Percentiles rank a stretch among this genome's conserved stretches.
Conservation (phyloP, 2,888 invertebrate species). For the Leucophenga maculata region DNA sequence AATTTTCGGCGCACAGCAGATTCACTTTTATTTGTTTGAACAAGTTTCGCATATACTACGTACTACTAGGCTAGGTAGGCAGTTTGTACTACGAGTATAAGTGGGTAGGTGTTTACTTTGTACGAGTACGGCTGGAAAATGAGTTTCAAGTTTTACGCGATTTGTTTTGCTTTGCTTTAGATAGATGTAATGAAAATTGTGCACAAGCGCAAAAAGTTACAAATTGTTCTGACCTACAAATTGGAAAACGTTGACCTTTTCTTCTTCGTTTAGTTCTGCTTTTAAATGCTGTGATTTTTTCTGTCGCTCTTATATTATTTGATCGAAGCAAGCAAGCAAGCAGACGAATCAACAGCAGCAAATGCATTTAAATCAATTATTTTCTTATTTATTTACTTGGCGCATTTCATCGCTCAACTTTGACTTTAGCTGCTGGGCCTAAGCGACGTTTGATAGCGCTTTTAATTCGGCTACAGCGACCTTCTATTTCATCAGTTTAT, state of each 20-base stretch:
- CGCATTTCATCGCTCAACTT: constrained; percentile 52
- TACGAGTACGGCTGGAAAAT: constrained; percentile 12
- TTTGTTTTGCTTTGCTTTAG: constrained; percentile 27
- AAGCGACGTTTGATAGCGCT: neutral
- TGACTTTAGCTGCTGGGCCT: constrained; percentile 57
- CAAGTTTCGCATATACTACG: neutral
- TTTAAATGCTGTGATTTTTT: neutral
- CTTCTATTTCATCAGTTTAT: neutral
- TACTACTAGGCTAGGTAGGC: no score
- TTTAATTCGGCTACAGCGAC: neutral
- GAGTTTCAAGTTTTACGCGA: constrained; percentile 17
- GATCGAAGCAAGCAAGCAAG: neutral
- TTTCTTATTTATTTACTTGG: constrained; percentile 41
- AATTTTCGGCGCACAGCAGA: constrained; percentile 52
- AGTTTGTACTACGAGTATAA: neutral
- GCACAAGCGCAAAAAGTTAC: constrained; percentile 53
- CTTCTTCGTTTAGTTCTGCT: constrained; percentile 36
- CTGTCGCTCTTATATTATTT: constrained; percentile 29
- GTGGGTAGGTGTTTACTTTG: constrained; percentile 34
- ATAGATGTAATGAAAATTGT: constrained; percentile 46
- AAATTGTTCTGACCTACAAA: constrained; percentile 63
- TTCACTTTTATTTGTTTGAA: constrained; percentile 61
- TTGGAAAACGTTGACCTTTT: constrained; percentile 62
- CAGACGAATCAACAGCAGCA: constrained; percentile 1
- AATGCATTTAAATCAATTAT: constrained; percentile 66